These are phyloP conservation scores for Tolmerus cingulatus DNA, from an alignment of 2,888 invertebrate genomes.

Conservation along the genomic window DNA sequence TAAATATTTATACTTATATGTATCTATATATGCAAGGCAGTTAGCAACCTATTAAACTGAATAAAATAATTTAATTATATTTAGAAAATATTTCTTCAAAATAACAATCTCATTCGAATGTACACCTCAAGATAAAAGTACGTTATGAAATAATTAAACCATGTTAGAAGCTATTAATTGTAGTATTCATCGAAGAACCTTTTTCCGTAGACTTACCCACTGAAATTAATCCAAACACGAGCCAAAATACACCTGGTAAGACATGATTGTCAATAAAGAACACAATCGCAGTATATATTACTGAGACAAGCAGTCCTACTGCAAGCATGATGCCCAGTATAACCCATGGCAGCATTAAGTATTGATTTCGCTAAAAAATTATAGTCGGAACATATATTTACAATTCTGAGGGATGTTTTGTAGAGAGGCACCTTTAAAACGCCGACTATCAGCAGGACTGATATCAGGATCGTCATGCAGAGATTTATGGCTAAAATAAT, in stretches of 20 bases:
- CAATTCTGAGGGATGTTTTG: background rate
- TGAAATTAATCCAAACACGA: conserved; percentile 70
- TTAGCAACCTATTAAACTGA: background rate
- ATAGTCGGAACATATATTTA: background rate
- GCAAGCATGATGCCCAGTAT: conserved; percentile 81
- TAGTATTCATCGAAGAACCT: background rate
- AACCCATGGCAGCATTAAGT: conserved; percentile 86
- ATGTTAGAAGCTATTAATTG: background rate
- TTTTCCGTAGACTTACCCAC: conserved; percentile 66
- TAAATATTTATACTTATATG: too few species aligned
- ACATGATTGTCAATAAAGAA: conserved; percentile 72
- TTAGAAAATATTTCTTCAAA: background rate
- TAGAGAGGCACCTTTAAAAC: conserved; percentile 73
- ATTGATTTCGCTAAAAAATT: conserved; percentile 75
- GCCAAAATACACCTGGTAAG: conserved; percentile 68
- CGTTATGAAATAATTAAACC: background rate
- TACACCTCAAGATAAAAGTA: background rate
- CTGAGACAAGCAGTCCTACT: conserved; percentile 78
- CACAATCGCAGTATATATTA: conserved; percentile 79
- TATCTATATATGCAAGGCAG: background rate
- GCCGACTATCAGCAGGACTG: conserved; percentile 77
- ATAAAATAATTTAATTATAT: background rate
- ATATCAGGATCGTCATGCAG: conserved; percentile 83
- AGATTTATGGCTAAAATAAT: conserved; percentile 82
- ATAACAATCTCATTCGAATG: background rate